These are phyloP conservation scores for Dromococcyx pavoninus DNA, from an alignment of 2,797 vertebrate genomes.

Conservation along the genomic window DNA sequence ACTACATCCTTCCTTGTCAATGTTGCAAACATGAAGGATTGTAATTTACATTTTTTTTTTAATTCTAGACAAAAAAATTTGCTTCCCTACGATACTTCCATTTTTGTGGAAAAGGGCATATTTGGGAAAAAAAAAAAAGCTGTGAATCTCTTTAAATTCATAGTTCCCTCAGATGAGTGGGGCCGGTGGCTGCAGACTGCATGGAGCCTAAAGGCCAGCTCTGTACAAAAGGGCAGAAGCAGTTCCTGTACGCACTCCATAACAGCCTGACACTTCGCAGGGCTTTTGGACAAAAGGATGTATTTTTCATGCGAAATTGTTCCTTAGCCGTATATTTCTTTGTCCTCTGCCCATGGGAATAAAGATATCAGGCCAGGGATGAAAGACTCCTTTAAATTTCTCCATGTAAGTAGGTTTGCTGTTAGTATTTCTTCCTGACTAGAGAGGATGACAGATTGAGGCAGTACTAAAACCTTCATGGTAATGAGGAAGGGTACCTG, in stretches of 20 bases:
- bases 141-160: neutral
- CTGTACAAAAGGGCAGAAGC: slow-evolving; percentile 68
- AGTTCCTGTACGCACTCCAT: slow-evolving; percentile 51
- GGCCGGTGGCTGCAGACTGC: slow-evolving; percentile 34
- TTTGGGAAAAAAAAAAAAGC: neutral
- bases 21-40: neutral
- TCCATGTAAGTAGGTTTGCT: slow-evolving; percentile 15
- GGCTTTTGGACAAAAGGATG: slow-evolving; percentile 33
- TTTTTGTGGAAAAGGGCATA: neutral
- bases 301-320: slow-evolving; percentile 53
- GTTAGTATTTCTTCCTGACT: slow-evolving; percentile 21
- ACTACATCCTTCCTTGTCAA: neutral
- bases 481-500: slow-evolving; percentile 11
- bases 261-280: slow-evolving; percentile 48
- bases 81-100: neutral
- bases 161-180: neutral
- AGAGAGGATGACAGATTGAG: slow-evolving; percentile 43
- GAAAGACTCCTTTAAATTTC: slow-evolving; percentile 48
- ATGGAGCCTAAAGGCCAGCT: slow-evolving; percentile 64
- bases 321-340: slow-evolving; percentile 54
- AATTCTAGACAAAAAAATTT: neutral
- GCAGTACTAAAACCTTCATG: slow-evolving; percentile 24
- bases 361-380: slow-evolving; percentile 18
- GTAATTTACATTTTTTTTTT: neutral
- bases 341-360: slow-evolving; percentile 52